Evolutionary conservation across 2,113 vertebrate genomes (phyloP), one percentile per base, ranked within the genome.

Genomic region (Sander lucioperca): DNA sequence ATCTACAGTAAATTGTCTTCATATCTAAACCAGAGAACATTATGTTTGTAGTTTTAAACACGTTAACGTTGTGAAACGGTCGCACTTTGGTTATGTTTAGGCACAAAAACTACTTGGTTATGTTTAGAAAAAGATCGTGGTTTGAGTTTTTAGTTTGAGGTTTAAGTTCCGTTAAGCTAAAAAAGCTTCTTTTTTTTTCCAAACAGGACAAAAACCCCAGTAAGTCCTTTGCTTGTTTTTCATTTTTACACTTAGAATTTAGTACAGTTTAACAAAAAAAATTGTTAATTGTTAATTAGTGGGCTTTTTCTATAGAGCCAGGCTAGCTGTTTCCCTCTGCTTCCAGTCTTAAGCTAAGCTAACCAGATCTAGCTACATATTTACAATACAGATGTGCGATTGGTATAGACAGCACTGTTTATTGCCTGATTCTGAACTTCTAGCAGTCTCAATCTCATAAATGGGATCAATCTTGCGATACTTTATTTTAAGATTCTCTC

Each of bases 381-480:
- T 14, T 19, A 18, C 13, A 77, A 12, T 12, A 36, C 70, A 59
- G 43, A 30, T 30, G 27, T 23, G 15, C 6, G 16, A 30, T 15
- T 12, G 10, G 12, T 13, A 36, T n/a, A 48, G 61, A 73, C 64
- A 67, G 50, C 45, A 5, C 15, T 15, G 14, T 62, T 61, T 58
- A 48, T 56, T 39, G 45, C 59, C n/a, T n/a, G 53, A 47, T 74
- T 43, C 39, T 11, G 39, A 9, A 58, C 53, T 30, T 72, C 51
- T n/a, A 16, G 2, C 36, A 50, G 72, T 27, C 18, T 23, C 19
- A 57, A 11, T 47, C 59, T 63, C 70, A 19, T 73, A 75, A 86
- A 86, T 19, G 7, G 74, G 79, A 85, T 74, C 85, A 25, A 81
- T 85, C 74, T 27, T 15, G 1, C 1, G 3, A 68, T 33, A 5